Evolutionary conservation across 2,113 vertebrate genomes (phyloP), one percentile per base, ranked within the genome.

Genomic region (Bos taurus): DNA sequence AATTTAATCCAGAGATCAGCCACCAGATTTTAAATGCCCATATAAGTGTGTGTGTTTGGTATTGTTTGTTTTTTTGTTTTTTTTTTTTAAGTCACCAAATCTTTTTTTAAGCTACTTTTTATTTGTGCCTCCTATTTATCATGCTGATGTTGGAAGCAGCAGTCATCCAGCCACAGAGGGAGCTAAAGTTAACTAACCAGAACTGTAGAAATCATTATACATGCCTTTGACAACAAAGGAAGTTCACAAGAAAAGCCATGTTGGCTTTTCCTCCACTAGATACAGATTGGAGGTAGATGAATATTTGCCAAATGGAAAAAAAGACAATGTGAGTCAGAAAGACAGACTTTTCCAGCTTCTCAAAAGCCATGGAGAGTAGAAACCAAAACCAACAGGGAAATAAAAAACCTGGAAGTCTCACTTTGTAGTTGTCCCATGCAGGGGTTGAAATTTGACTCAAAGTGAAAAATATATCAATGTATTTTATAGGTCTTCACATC

Each of bases 331-430:
- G 82, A 97, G 89, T 98, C 87, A 96, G 90, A 71, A 91, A 91
- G 23, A 92, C 40, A 43, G 95, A 97, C 28, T 64, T 95, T 97
- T 97, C 94, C 91, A 92, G 97, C 98, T 95, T 96, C 95, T 96
- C 5, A 91, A 88, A 33, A 46, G 96, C 95, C 93, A 77, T 71
- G 74, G 94, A 98, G 94, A 95, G 94, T 94, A 84, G 81, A 98
- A 98, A 98, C 95, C 93, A 96, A 91, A 74, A 94, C 84, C 64
- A 97, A 97, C 85, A 56, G 54, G 54, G 94, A 62, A 86, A 93
- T 87, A 59, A 94, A 97, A 98, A 89, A 98, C 98, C 97, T 98
- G 98, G 98, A 98, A 99, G 98, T 98, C 98, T 99, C 97, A 28
- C 98, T 98, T 98, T 88, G 93, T 94, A 71, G 97, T 81, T 83